Evolutionary conservation across 2,797 vertebrate species (phyloP).

Genomic region (Notolabrus celidotus): DNA sequence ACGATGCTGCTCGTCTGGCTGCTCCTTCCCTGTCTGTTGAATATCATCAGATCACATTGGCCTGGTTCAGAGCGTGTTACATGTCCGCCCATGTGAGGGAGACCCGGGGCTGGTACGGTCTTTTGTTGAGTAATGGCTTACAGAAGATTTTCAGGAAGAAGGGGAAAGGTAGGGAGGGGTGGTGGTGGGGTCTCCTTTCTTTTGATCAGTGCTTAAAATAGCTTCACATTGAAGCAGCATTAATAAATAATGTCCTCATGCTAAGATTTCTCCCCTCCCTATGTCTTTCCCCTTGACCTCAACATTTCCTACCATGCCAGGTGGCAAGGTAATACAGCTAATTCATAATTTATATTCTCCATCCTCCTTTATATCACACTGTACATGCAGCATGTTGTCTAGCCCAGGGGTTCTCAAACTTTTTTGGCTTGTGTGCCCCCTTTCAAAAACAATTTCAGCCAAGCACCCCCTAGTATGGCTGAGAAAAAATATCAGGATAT

Average conservation of each 20-base stretch:
- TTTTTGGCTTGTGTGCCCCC: no score
- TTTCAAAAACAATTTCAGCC: no score
- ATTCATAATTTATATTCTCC: no score
- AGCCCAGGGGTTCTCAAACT: no score
- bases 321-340: no score
- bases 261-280: slow-evolving; percentile 40
- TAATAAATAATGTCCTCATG: slow-evolving; percentile 64
- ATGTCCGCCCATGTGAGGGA: slow-evolving; percentile 75
- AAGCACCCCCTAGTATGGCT: no score
- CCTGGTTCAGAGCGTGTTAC: slow-evolving; percentile 58
- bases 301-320: background rate
- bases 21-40: slow-evolving; percentile 21
- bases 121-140: slow-evolving; percentile 73
- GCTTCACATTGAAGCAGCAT: slow-evolving; percentile 37
- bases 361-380: no score
- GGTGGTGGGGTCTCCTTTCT: slow-evolving; percentile 43
- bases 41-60: slow-evolving; percentile 61
- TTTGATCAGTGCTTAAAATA: slow-evolving; percentile 53
- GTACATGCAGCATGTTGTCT: background rate
- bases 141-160: slow-evolving; percentile 8
- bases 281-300: slow-evolving; percentile 16
- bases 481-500: no score
- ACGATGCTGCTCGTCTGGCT: slow-evolving; percentile 10
- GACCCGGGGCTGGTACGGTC: slow-evolving; percentile 72
- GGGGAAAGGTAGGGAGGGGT: slow-evolving; percentile 5